These are phyloP conservation scores for Thripadectes ignobilis DNA, from an alignment of 2,797 vertebrate species.

Conservation along the genomic window DNA sequence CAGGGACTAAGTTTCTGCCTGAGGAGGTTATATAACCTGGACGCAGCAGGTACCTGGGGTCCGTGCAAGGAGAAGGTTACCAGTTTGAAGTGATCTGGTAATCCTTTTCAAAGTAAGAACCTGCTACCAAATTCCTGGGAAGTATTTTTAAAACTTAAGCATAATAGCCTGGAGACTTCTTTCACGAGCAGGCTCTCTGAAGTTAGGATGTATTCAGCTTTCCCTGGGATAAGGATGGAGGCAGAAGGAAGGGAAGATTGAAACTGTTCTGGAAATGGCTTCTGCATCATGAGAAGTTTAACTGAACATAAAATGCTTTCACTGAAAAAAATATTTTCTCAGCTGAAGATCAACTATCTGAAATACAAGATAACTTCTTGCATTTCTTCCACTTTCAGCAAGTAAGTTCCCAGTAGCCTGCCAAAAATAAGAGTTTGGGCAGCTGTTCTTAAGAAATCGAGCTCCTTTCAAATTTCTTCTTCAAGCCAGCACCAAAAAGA, in stretches of 20 bases:
- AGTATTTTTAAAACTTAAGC: not conserved
- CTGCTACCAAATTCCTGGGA: not conserved
- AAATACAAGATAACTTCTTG: not conserved
- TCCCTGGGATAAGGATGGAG: not conserved
- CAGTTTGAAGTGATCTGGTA: not conserved
- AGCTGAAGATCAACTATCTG: not conserved
- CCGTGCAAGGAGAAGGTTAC: fast-evolving
- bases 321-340: not conserved
- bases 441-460: not conserved
- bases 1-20: not conserved
- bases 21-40: not conserved
- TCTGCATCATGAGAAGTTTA: not conserved
- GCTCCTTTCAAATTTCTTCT: not conserved
- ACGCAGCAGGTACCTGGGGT: not conserved
- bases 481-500: not conserved
- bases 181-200: not conserved
- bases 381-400: not conserved
- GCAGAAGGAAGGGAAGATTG: not conserved
- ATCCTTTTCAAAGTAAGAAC: not conserved
- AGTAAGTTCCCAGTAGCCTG: not conserved
- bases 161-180: not conserved
- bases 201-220: not conserved
- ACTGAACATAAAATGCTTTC: not conserved
- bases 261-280: not conserved
- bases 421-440: constrained; percentile 5